These are phyloP conservation scores for Oreochromis mossambicus DNA, from an alignment of 2,797 vertebrate genomes.

Conservation along the genomic window DNA sequence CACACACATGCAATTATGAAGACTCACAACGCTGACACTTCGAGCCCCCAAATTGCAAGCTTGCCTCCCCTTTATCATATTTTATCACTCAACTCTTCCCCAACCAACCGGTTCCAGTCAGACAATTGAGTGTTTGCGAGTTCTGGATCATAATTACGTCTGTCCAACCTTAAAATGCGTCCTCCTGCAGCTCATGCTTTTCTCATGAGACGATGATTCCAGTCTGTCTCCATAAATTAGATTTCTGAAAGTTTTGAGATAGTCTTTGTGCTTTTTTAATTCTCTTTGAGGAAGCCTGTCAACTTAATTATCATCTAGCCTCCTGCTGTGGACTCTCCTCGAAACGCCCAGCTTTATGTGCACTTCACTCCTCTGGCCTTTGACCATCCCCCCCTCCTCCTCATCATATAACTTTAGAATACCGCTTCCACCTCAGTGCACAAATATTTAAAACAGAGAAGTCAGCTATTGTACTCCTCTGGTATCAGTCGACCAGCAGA, in stretches of 20 bases:
- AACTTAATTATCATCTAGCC: slow-evolving; percentile 46
- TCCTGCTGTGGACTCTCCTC: slow-evolving; percentile 2
- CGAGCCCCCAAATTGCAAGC: slow-evolving; percentile 48
- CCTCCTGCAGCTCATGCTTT: slow-evolving; percentile 22
- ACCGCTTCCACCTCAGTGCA: background rate
- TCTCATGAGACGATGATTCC: slow-evolving; percentile 27
- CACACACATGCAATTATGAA: slow-evolving; percentile 51
- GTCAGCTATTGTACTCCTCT: background rate
- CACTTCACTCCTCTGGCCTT: background rate
- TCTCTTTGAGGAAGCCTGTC: slow-evolving; percentile 16
- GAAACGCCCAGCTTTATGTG: slow-evolving; percentile 16
- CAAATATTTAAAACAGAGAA: background rate
- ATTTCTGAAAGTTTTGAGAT: slow-evolving; percentile 32
- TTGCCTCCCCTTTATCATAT: slow-evolving; percentile 40
- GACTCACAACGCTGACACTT: slow-evolving; percentile 45
- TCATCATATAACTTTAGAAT: background rate
- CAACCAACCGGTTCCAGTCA: slow-evolving; percentile 2
- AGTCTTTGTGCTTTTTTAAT: slow-evolving; percentile 7
- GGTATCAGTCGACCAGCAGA: background rate
- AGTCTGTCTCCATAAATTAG: slow-evolving; percentile 45
- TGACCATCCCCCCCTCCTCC: background rate
- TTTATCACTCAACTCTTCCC: slow-evolving; percentile 18
- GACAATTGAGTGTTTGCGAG: slow-evolving; percentile 54
- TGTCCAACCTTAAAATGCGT: slow-evolving; percentile 23
- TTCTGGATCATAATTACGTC: slow-evolving; percentile 54